Conservation (phyloP, 2,888 invertebrate genomes). For the Didymodactylos carnosus region DNA sequence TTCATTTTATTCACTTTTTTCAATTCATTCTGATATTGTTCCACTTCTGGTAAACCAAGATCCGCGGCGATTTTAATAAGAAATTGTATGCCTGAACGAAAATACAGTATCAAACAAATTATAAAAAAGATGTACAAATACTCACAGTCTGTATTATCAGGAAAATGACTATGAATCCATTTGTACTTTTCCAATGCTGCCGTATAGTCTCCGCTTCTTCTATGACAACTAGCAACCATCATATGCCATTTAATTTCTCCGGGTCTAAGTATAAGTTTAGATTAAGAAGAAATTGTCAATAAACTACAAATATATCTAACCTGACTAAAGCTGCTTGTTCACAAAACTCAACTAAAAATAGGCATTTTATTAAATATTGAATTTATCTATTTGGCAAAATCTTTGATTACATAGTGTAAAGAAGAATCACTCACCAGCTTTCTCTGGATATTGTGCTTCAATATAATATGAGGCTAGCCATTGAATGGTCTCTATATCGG, state of each 20-base stretch:
- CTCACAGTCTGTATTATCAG: conserved; percentile 76
- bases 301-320: not conserved
- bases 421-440: too few species aligned
- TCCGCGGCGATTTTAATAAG: conserved; percentile 69
- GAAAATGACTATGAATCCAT: conserved; percentile 65
- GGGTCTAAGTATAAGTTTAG: conserved; percentile 37
- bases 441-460: conserved; percentile 66
- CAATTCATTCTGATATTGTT: conserved; percentile 60
- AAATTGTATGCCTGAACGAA: conserved; percentile 50
- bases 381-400: too few species aligned
- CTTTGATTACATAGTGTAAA: too few species aligned
- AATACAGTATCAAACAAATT: not conserved
- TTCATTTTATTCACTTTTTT: conserved; percentile 45
- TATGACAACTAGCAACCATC: conserved; percentile 62
- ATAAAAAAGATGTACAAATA: not conserved
- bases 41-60: conserved; percentile 63
- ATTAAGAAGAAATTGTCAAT: not conserved
- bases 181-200: conserved; percentile 60
- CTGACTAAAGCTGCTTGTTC: conserved; percentile 35
- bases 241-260: conserved; percentile 63
- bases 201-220: conserved; percentile 61
- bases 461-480: conserved; percentile 74
- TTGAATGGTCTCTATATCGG: conserved; percentile 53
- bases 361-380: too few species aligned
- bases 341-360: conserved; percentile 52